phyloP scores from a whole-genome alignment of 2,113 vertebrate genomes.

The Strix aluco region DNA sequence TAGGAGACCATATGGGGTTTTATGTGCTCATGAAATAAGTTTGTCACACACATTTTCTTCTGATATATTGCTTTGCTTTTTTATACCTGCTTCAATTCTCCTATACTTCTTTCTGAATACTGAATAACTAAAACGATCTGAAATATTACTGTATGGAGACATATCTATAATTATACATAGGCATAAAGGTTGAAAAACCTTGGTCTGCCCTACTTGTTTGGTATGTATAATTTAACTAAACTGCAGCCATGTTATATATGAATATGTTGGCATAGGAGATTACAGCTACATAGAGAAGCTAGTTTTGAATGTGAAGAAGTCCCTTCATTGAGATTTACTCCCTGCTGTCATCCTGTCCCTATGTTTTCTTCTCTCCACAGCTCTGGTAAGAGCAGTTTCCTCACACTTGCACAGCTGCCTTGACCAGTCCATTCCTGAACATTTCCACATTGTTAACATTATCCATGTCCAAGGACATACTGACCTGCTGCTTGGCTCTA shows the following conservation, averaged over 20 bases:
- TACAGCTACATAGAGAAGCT: background rate
- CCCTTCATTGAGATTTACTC: background rate
- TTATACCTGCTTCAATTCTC: background rate
- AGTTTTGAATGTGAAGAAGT: background rate
- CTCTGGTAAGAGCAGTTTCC: background rate
- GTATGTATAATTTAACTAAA: background rate
- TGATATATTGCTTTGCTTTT: background rate
- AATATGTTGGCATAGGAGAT: background rate
- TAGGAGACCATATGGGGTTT: accelerated
- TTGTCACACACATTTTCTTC: background rate
- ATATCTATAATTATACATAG: background rate
- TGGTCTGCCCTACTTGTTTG: background rate
- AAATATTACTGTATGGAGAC: background rate
- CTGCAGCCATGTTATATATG: background rate
- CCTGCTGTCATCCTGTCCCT: background rate
- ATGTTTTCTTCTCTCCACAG: background rate
- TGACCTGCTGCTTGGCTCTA: background rate
- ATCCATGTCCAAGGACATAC: background rate
- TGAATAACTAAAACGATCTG: background rate
- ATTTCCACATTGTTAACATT: background rate
- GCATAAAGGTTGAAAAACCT: background rate
- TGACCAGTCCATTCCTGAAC: background rate
- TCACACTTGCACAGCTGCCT: background rate
- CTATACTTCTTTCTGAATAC: background rate
- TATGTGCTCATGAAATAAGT: background rate